A percentile compares a stretch with the other conserved stretches of the same genome.
Conservation (phyloP, 2,797 vertebrate genomes). For the Cryptoprocta ferox region DNA sequence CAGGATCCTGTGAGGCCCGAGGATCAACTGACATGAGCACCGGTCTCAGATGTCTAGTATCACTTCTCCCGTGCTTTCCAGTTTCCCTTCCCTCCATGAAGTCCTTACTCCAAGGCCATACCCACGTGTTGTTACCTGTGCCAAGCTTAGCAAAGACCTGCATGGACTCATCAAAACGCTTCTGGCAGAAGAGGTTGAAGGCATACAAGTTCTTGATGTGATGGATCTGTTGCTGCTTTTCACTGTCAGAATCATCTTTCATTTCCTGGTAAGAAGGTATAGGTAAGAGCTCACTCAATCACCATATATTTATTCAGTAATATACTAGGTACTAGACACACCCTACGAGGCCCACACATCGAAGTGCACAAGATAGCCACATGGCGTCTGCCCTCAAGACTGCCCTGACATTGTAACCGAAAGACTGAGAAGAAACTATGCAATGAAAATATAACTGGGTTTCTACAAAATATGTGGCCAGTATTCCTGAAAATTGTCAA, state of each 20-base stretch:
- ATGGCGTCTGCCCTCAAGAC: neutral
- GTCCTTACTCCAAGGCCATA: neutral
- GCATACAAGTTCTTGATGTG: conserved; percentile 99
- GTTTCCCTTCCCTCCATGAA: neutral
- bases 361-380: neutral
- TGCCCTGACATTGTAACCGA: neutral
- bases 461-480: neutral
- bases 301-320: neutral
- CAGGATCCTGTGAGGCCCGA: neutral
- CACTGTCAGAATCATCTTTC: conserved; percentile 98
- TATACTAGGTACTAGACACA: neutral
- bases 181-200: conserved; percentile 99
- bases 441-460: neutral
- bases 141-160: conserved; percentile 98
- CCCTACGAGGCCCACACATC: neutral
- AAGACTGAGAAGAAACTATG: neutral
- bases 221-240: conserved; percentile 98
- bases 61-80: neutral
- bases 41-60: neutral
- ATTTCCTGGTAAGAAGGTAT: conserved; percentile 90
- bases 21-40: neutral
- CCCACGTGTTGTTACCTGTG: conserved; percentile 91
- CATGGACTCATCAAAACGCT: conserved; percentile 99
- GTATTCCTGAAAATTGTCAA: neutral
- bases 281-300: neutral